Evolutionary conservation across 2,113 vertebrate species (phyloP).

Genomic region (Neotoma lepida): DNA sequence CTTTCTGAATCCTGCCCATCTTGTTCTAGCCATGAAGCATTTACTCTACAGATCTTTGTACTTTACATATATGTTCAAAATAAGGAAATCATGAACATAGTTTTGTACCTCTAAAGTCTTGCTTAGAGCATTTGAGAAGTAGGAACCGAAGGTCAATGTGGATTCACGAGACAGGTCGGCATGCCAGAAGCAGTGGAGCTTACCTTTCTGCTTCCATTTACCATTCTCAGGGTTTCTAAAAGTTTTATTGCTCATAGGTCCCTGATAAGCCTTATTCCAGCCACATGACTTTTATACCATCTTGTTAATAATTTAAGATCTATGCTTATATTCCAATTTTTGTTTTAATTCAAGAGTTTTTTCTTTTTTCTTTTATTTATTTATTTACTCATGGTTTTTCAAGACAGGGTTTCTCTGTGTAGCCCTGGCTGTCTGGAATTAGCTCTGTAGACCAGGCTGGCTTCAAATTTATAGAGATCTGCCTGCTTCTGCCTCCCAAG

Average conservation of each 20-base stretch:
- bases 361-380: background rate
- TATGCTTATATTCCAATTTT: constrained; percentile 23
- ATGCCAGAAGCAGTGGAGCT: background rate
- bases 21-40: constrained; percentile 22
- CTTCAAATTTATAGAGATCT: too few species aligned
- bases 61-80: background rate
- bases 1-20: background rate
- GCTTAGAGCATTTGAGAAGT: background rate
- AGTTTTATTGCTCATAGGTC: constrained; percentile 11
- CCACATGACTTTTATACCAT: background rate
- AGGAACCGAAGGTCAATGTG: constrained; percentile 28
- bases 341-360: background rate
- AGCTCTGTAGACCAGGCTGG: too few species aligned
- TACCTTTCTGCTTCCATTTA: background rate
- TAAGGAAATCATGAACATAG: background rate
- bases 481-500: too few species aligned
- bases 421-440: too few species aligned
- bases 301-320: constrained; percentile 4
- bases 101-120: constrained; percentile 20
- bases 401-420: too few species aligned
- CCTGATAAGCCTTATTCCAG: constrained; percentile 18
- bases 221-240: constrained; percentile 10
- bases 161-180: background rate
- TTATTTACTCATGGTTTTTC: too few species aligned
- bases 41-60: background rate